These are phyloP conservation scores for Aramus guarauna DNA, from an alignment of 2,113 vertebrate genomes.

Conservation along the genomic window DNA sequence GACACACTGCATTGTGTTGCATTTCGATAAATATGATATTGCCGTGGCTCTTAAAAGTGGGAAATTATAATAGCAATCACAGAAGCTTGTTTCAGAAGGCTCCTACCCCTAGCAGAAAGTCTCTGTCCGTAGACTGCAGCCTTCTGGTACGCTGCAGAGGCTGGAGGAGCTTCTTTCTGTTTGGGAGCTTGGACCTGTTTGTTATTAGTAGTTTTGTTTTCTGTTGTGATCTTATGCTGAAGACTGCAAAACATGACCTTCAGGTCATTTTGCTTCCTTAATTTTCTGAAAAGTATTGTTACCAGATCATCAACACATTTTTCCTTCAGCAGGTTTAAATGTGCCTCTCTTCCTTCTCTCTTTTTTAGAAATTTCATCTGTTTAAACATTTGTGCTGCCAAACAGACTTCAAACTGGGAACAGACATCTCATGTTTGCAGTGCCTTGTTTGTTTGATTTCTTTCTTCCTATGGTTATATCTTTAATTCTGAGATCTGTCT, in stretches of 20 bases:
- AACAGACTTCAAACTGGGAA: neutral
- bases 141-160: neutral
- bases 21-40: neutral
- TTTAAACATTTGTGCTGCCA: slow-evolving; percentile 17
- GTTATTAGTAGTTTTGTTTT: neutral
- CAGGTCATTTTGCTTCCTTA: neutral
- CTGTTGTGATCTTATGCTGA: neutral
- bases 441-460: neutral
- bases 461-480: neutral
- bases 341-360: neutral
- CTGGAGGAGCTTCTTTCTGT: neutral
- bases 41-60: neutral
- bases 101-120: neutral
- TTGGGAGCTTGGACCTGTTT: neutral
- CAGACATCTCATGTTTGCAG: neutral
- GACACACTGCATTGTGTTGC: neutral
- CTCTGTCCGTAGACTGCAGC: neutral
- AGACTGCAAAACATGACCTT: neutral
- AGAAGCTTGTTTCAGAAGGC: neutral
- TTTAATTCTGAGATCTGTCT: neutral
- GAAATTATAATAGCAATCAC: neutral
- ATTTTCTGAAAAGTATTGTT: neutral
- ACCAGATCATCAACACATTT: neutral
- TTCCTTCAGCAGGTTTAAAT: neutral
- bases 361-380: neutral